Conservation (phyloP, 2,113 vertebrate species). For the Xenotilapia flavipinnis region DNA sequence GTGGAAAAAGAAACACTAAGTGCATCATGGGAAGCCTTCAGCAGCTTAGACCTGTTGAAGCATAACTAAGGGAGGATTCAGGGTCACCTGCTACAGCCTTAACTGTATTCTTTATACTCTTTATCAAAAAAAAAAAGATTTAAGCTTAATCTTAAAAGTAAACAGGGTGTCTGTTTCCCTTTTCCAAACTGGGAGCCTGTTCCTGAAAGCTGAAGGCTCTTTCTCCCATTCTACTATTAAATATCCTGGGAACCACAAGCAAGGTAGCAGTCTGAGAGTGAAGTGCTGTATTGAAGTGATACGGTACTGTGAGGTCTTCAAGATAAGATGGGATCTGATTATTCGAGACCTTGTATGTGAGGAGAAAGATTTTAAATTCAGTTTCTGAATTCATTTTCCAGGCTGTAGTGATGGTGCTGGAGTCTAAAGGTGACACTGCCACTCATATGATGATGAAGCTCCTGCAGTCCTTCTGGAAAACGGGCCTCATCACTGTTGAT, state of each 20-base stretch:
- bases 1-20: background rate
- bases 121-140: background rate
- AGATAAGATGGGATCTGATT: background rate
- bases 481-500: slow-evolving; percentile 82
- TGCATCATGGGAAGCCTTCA: background rate
- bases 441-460: slow-evolving; percentile 78
- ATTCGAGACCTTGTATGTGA: background rate
- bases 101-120: background rate
- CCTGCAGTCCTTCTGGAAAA: slow-evolving; percentile 80
- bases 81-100: background rate
- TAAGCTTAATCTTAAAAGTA: background rate
- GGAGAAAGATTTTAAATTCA: background rate
- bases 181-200: background rate
- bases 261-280: background rate
- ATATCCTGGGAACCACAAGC: background rate
- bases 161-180: background rate
- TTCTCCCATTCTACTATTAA: background rate
- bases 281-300: background rate
- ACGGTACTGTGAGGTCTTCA: background rate
- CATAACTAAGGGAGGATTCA: background rate
- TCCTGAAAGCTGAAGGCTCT: background rate
- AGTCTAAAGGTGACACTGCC: slow-evolving; percentile 74
- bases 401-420: slow-evolving; percentile 83
- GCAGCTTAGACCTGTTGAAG: background rate
- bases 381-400: background rate